Conservation (phyloP, 2,797 vertebrate species). For the Antennarius maculatus region DNA sequence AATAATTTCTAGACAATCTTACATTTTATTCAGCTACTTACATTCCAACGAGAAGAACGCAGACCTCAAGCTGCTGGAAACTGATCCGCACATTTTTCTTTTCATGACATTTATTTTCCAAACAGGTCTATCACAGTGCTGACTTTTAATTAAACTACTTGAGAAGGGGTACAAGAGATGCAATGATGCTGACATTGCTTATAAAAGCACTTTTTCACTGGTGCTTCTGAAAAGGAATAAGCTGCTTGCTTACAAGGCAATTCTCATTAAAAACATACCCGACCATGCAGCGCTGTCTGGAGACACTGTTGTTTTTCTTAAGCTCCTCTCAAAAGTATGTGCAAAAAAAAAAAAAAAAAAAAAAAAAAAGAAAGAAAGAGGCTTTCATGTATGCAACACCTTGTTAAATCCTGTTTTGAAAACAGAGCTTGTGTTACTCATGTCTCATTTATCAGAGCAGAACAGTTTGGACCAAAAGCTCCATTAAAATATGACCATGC, state of each 20-base stretch:
- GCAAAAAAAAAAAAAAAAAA: conserved; percentile 7
- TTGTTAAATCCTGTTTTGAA: conserved; percentile 76
- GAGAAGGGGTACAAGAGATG: conserved; percentile 38
- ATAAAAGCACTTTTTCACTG: conserved; percentile 33
- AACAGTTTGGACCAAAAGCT: conserved; percentile 59
- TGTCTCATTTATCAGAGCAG: conserved; percentile 71
- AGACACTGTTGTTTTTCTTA: conserved; percentile 48
- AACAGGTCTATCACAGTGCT: conserved; percentile 43
- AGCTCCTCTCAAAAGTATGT: conserved; percentile 13
- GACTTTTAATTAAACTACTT: conserved; percentile 55
- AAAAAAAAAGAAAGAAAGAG: too few relatives aligned
- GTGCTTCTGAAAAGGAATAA: conserved; percentile 16
- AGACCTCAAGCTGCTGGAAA: conserved; percentile 9
- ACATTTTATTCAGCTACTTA: conserved; percentile 3
- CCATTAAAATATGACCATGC: conserved; percentile 61
- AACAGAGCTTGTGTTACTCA: conserved; percentile 65
- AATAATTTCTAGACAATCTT: conserved; percentile 4
- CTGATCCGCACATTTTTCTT: conserved; percentile 18
- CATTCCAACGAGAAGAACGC: conserved; percentile 3
- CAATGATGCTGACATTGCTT: conserved; percentile 33
- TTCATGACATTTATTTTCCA: conserved; percentile 31
- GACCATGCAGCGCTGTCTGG: conserved; percentile 48
- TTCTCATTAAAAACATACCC: conserved; percentile 54
- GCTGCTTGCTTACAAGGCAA: conserved; percentile 35
- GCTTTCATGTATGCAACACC: conserved; percentile 65